Base-by-base conservation (phyloP, 2,888 invertebrate species). In the Pammene aurita region DNA sequence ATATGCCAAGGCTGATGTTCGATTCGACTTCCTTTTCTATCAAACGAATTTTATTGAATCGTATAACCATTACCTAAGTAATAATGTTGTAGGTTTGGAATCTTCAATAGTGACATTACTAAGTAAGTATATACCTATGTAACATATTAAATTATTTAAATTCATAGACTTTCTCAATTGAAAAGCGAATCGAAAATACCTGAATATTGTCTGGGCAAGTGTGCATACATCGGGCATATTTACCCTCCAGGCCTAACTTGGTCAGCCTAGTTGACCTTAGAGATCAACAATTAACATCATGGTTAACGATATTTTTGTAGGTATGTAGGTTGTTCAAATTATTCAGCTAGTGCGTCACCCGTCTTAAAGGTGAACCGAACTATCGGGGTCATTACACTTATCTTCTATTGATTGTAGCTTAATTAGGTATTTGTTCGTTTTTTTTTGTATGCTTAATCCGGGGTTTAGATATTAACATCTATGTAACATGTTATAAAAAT, bases 381-480 rank as follows among this genome's bases (percentile, higher is more conserved):
- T 64, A 60, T 58, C 16, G 68, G 54, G 68, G 64, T 68, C 64
- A 41, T 48, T 69, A 58, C 52, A 69, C 68, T 64, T 64, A 60
- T 58, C 50, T 42, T 63, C 54, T 41, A 16, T 54, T 48, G 50
- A 56, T 42, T 44, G 16, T 67, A 55, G 34, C 46, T 41, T 58
- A 64, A 58, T 52, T 50, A 61, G 18, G 44, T 58, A 44, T 14
- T 46, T 13, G n/a, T 26, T 26, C 26, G 26, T 1, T 26, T 26
- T 2, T 26, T 26, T 26, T 26, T 26, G 26, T 26, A n/a, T n/a
- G n/a, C n/a, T 4, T 26, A 26, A 26, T 26, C 26, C 48, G 13
- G 7, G 11, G 7, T 48, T 35, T 18, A 26, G 11, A n/a, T n/a
- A 11, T 50, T 50, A 50, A 0, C 10, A 50, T 26, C 18, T 38